These are phyloP conservation scores for Phortica magna DNA, from an alignment of 2,888 invertebrate genomes.

Conservation along the genomic window DNA sequence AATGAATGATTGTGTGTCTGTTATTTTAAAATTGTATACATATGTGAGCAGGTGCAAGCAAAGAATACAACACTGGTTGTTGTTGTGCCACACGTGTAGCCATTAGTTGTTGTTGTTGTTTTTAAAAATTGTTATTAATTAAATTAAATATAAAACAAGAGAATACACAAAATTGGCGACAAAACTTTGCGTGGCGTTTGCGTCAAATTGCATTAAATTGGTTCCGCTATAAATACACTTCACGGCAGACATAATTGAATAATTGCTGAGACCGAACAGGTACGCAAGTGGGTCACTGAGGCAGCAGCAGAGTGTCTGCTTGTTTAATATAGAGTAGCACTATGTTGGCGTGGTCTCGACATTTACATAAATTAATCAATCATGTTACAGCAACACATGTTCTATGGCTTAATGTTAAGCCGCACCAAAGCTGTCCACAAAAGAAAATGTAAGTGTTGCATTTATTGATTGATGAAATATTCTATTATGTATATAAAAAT, in stretches of 20 bases:
- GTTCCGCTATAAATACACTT: neutral
- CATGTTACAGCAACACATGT: no score
- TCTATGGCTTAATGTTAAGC: neutral
- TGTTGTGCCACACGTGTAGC: neutral
- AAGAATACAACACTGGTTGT: no score
- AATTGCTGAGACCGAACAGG: neutral
- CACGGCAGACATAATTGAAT: constrained; percentile 1
- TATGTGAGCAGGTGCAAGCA: no score
- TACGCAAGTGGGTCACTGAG: neutral
- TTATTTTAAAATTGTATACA: no score
- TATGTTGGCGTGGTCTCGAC: no score
- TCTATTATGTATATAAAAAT: neutral
- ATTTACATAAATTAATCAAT: no score
- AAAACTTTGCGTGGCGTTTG: neutral
- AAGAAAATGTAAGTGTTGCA: neutral
- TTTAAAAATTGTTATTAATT: neutral
- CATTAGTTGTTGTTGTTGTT: neutral
- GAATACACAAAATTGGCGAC: neutral
- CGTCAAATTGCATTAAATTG: neutral
- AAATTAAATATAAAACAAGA: neutral
- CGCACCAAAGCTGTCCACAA: neutral
- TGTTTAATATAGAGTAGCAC: no score
- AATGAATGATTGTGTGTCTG: constrained; percentile 33
- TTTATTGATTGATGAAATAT: neutral
- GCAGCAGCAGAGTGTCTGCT: no score